These are phyloP conservation scores for Polymixis flavicincta DNA, from an alignment of 2,888 invertebrate genomes.

Conservation along the genomic window DNA sequence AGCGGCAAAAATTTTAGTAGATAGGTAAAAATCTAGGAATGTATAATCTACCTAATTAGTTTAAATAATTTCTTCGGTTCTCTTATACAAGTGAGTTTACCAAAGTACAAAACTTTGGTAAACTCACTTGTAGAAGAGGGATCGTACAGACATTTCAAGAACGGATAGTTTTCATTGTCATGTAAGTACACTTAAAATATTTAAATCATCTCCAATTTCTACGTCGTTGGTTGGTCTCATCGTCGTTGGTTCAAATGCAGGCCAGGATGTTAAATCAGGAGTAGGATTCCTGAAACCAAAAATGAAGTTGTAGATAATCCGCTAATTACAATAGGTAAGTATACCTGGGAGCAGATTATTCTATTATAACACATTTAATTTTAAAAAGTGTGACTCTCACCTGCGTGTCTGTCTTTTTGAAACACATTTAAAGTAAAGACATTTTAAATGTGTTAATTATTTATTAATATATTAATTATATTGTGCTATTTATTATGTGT, in stretches of 20 bases:
- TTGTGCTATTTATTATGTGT: no score
- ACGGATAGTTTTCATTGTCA: conserved; percentile 23
- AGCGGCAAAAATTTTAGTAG: no score
- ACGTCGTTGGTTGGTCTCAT: conserved; percentile 19
- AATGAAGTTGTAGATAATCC: background rate
- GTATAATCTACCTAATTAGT: no score
- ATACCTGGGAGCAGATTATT: background rate
- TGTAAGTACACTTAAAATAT: conserved; percentile 25
- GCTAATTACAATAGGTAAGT: background rate
- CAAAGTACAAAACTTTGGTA: no score
- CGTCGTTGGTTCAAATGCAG: conserved; percentile 5
- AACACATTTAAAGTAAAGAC: no score
- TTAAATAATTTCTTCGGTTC: background rate
- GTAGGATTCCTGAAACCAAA: conserved; percentile 29
- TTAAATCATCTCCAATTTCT: conserved; percentile 18
- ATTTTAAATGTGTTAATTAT: no score
- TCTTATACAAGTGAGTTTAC: conserved; percentile 2
- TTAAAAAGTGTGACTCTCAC: background rate
- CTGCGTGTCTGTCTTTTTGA: no score
- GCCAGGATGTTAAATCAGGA: conserved; percentile 14
- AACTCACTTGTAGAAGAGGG: no score
- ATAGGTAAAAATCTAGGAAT: no score
- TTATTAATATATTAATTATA: no score
- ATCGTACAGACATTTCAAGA: background rate
- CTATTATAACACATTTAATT: background rate